Evolutionary conservation across 2,113 vertebrate genomes (phyloP), one percentile per base, ranked within the genome.

Genomic region (Gadus chalcogrammus): DNA sequence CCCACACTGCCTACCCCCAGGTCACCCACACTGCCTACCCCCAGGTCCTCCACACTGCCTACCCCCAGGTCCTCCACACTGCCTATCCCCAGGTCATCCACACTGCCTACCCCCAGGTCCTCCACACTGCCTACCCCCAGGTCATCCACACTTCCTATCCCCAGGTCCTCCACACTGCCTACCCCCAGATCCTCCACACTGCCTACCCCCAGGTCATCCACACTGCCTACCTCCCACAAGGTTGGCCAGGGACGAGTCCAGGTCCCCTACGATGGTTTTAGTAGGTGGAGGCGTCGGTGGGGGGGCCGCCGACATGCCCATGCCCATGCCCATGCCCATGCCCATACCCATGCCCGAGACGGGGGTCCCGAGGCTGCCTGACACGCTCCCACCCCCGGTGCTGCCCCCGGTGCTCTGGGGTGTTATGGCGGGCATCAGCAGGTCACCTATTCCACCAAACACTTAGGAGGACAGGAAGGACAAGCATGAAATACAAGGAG

Each of bases 361-460:
- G 15, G 82, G 61, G 0, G 75, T 28, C 81, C 87, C 70, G 76
- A 72, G 42, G 42, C 42, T 48, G 42, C 42, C 42, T 35, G 31
- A 5, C 42, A 9, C 74, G 75, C 94, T 91, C 16, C 89, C 88
- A 7, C 58, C 31, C 48, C 79, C 60, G 1, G 83, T 84, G 85
- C 89, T 83, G 71, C 94, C 91, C 24, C 90, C 90, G 17, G 97
- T 95, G 79, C 95, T 95, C 76, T 97, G 85, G 64, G 97, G 96
- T 27, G 93, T 95, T 91, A 98, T 88, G 3, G 95, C 94, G 31
- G 97, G 96, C 93, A 99, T 97, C 80, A 99, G 94, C 89, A 99
- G 93, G 85, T 97, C 97, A 70, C 95, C 97, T 97, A 98, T 92
- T 84, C 94, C 97, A 87, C 91, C 96, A 87, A 99, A 97, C 88